These are phyloP conservation scores for Rhagonycha fulva DNA, from an alignment of 2,888 invertebrate genomes.

Conservation along the genomic window DNA sequence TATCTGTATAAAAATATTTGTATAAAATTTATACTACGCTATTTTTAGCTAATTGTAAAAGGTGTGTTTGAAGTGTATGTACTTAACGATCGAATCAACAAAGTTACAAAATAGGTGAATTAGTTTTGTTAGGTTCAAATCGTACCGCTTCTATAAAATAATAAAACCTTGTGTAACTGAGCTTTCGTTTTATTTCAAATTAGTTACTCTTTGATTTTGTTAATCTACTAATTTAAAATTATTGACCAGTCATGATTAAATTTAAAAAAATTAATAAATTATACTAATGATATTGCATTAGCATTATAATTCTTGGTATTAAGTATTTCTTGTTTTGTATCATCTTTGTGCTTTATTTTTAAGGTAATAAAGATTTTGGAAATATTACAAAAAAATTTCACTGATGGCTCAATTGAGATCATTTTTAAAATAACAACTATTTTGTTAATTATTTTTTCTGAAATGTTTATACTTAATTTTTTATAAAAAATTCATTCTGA, in stretches of 20 bases:
- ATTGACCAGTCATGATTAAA: not conserved
- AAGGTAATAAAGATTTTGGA: too few relatives aligned
- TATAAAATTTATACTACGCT: slow-evolving; percentile 9
- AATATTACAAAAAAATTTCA: too few relatives aligned
- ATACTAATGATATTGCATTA: not conserved
- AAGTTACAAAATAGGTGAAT: slow-evolving; percentile 34
- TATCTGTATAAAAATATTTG: not conserved
- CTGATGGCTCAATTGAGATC: too few relatives aligned
- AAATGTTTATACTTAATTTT: too few relatives aligned
- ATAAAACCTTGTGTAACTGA: not conserved
- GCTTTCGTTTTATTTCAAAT: not conserved
- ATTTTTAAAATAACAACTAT: too few relatives aligned
- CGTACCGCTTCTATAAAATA: slow-evolving; percentile 35
- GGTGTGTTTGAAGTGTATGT: slow-evolving; percentile 20
- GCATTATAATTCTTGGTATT: not conserved
- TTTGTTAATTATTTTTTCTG: too few relatives aligned
- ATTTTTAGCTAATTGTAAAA: slow-evolving; percentile 13
- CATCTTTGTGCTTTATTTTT: too few relatives aligned
- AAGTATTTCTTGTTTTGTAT: too few relatives aligned
- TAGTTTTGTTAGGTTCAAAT: slow-evolving; percentile 27
- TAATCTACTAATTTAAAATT: not conserved
- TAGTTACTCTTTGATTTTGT: not conserved
- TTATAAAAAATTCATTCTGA: too few relatives aligned
- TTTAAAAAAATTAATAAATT: not conserved
- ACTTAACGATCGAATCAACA: slow-evolving; percentile 24